Percentiles rank a stretch among this genome's conserved stretches.
Evolutionary conservation across 2,888 invertebrate genomes (phyloP).

Genomic region (Halocaridina rubra): DNA sequence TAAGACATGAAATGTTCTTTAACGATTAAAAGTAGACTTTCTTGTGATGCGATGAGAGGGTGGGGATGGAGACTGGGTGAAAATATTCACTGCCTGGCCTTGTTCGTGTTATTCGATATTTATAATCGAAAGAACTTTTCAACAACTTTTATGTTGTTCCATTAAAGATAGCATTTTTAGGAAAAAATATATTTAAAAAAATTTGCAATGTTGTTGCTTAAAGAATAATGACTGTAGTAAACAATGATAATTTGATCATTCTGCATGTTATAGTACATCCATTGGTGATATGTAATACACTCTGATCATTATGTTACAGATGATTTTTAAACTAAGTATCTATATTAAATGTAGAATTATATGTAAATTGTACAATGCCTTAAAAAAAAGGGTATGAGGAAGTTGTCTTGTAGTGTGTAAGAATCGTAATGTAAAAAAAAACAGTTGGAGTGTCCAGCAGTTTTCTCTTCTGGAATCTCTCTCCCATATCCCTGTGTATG

Average conservation of each 20-base stretch:
- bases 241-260: conserved; percentile 26
- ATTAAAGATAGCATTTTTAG: no score
- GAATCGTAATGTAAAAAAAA: conserved; percentile 43
- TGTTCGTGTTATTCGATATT: not conserved
- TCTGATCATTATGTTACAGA: not conserved
- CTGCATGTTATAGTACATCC: conserved; percentile 30
- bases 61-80: not conserved
- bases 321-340: conserved; percentile 16
- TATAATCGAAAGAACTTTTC: no score
- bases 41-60: no score
- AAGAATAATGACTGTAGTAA: conserved; percentile 13
- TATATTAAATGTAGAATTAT: conserved; percentile 7
- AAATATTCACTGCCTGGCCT: not conserved
- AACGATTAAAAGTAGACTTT: no score
- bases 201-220: no score
- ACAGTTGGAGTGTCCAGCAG: conserved; percentile 27
- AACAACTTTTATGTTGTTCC: no score
- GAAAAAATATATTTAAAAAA: no score
- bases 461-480: conserved; percentile 32
- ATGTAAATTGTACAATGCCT: conserved; percentile 54
- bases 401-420: conserved; percentile 51
- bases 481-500: conserved; percentile 49
- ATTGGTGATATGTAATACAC: conserved; percentile 30
- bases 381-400: conserved; percentile 41
- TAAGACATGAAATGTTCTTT: no score